Conservation (phyloP, 1,140 invertebrate genomes). For the Drosophila santomea region DNA sequence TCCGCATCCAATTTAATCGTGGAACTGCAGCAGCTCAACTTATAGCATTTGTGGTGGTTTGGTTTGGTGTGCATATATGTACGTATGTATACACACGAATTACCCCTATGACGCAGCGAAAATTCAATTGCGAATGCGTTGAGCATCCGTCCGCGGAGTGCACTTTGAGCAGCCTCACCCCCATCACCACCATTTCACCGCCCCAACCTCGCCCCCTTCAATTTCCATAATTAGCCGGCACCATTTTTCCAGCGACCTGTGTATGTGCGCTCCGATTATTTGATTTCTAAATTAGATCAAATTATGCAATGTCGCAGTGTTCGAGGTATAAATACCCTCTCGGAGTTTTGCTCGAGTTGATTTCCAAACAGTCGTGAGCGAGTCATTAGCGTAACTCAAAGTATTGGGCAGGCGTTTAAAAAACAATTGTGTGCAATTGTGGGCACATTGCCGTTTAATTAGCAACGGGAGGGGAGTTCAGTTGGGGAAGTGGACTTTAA, state of each 20-base stretch:
- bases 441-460: conserved; percentile 35
- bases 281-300: conserved; percentile 70
- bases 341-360: conserved; percentile 23
- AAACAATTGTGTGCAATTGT: conserved; percentile 49
- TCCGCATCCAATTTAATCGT: conserved; percentile 59
- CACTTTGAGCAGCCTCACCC: conserved; percentile 36
- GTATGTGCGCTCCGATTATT: conserved; percentile 43
- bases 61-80: background rate
- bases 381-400: conserved; percentile 58
- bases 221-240: conserved; percentile 63
- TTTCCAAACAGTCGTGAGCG: conserved; percentile 42
- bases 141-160: conserved; percentile 14
- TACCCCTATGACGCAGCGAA: conserved; percentile 74
- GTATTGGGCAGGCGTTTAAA: conserved; percentile 38
- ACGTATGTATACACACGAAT: conserved; percentile 1
- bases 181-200: conserved; percentile 3
- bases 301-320: conserved; percentile 49
- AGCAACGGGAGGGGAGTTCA: conserved; percentile 39
- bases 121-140: conserved; percentile 50
- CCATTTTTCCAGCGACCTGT: conserved; percentile 52
- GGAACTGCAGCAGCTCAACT: conserved; percentile 47
- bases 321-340: conserved; percentile 56
- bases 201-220: conserved; percentile 1
- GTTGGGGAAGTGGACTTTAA: background rate
- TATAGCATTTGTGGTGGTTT: conserved; percentile 49